Base-by-base conservation (phyloP, 2,888 invertebrate genomes). In the Heliothis peltigera region DNA sequence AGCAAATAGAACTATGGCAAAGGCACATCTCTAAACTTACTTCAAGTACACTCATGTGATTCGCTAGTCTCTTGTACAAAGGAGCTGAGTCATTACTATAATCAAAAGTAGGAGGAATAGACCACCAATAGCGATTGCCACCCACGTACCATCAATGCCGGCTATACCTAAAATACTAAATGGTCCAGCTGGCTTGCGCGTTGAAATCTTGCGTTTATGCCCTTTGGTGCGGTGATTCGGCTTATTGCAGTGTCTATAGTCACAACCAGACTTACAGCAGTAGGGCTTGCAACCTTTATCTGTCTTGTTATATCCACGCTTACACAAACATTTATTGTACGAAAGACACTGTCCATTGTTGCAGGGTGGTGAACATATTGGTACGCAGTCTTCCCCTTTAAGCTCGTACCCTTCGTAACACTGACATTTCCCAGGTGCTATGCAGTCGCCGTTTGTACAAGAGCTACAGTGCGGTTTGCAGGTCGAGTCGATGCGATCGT, bases 161-260 rank as follows among this genome's bases (percentile, higher is more conserved):
- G 28, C 28, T 28, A 28, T 10, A 10, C 28, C 10, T 0, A 28
- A 28, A 28, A 8, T 28, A 10, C 28, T 28, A 28, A 28, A 28
- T 28, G 8, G 28, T 10, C 28, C 28, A 1, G 8, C 28, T 28
- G 28, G 28, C 28, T 28, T 10, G 10, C 10, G 10, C 3, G 8
- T 10, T 1, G 28, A 2, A 28, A 10, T 28, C 10, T 28, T 28
- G 10, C 8, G 28, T 28, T 28, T 8, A 28, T 28, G 28, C 8
- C 25, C 6, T 25, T 25, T 25, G 3, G 25, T 25, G 25, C 89
- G 87, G 6, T 74, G 81, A 0, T 92, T 83, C 0, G 95, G 94
- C 0, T 84, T 86, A 1, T 81, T 77, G 64, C 95, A 95, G 5
- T 77, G 62, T 0, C 92, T 87, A 49, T 83, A 72, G 2, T 59